phyloP scores from a whole-genome alignment of 2,888 invertebrate species.

The Coremacera marginata region DNA sequence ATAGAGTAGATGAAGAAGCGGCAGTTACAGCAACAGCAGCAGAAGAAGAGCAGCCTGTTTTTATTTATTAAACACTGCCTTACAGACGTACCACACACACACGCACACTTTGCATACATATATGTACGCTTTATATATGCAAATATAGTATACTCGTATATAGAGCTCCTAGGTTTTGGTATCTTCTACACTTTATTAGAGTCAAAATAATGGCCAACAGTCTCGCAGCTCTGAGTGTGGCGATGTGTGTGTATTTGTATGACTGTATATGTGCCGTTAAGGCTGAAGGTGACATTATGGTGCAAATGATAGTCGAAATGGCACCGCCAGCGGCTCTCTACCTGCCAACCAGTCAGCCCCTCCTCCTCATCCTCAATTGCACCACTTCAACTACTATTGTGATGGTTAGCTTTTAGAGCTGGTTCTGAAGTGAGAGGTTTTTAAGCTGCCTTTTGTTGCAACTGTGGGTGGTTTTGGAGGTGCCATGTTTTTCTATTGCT shows the following conservation, averaged over 20 bases:
- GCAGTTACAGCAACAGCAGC: conserved; percentile 31
- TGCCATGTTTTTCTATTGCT: no score
- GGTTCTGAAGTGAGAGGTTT: conserved; percentile 31
- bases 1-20: conserved; percentile 8
- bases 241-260: no score
- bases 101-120: conserved; percentile 5
- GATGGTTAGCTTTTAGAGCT: conserved; percentile 21
- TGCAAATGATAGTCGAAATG: conserved; percentile 56
- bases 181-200: conserved; percentile 45
- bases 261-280: conserved; percentile 8
- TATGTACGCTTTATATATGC: neutral
- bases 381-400: conserved; percentile 17
- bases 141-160: conserved; percentile 1
- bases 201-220: conserved; percentile 34
- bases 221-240: neutral
- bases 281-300: conserved; percentile 30
- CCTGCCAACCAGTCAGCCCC: neutral
- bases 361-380: neutral
- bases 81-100: neutral
- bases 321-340: conserved; percentile 53
- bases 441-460: conserved; percentile 34
- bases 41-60: conserved; percentile 36
- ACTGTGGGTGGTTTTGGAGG: neutral
- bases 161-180: conserved; percentile 33
- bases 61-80: conserved; percentile 38